Base-by-base conservation (phyloP, 2,888 invertebrate species). In the Scotopteryx bipunctaria region DNA sequence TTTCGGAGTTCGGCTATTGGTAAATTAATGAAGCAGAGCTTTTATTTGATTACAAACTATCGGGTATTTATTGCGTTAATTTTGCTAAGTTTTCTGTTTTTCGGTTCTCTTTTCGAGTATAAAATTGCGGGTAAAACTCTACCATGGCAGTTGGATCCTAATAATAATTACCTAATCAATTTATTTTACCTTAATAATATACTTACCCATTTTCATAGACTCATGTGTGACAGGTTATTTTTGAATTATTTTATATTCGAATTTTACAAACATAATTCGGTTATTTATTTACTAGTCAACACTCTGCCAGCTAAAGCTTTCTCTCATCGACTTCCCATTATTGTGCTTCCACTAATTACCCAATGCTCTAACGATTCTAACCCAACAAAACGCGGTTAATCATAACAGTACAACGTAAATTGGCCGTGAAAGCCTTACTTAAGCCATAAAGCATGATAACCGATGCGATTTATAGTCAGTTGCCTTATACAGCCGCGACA, bases 341-440 rank as follows among this genome's bases (percentile, higher is more conserved):
- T 47, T 19, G 41, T 19, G 23, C 23, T 41, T 29, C 13, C 21
- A 43, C 37, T 54, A 54, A 48, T 48, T 54, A 54, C 44, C 40
- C 5, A 41, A 43, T 14, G 32, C 37, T 41, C 35, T 31, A 48
- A 40, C 33, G 48, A 40, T 32, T 48, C 42, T 37, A 43, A 47
- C 42, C 40, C 43, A 38, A 45, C 50, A 41, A 36, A 54, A 54
- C 31, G 48, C 36, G 55, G 57, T 62, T 62, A 63, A 71, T 68
- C 63, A 61, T 67, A 71, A 67, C 68, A 64, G 64, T 71, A 65
- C 57, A 41, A 41, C 59, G 63, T 66, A 62, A 70, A 73, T 70
- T 69, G 68, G 66, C 61, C 71, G 67, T 69, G 67, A 71, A 71
- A 64, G 61, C 58, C 52, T 61, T 55, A 57, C 54, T 66, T 51